A percentile compares a stretch with the other conserved stretches of the same genome.
Evolutionary conservation across 2,797 vertebrate genomes (phyloP).

Genomic region (Pteropus rufus): DNA sequence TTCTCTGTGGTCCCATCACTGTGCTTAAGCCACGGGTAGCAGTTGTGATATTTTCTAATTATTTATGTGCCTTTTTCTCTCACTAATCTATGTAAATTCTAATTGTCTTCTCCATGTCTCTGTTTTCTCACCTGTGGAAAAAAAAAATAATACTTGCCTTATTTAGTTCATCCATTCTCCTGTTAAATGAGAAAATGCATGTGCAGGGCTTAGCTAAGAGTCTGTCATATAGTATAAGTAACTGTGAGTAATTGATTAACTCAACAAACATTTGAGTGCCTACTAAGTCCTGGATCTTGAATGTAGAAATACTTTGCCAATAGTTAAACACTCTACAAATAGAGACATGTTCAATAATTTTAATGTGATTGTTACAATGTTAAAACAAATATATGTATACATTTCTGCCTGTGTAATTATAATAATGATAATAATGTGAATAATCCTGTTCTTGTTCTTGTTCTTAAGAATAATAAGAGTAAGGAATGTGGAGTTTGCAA

Average conservation of each 20-base stretch:
- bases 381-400: background rate
- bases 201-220: background rate
- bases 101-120: background rate
- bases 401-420: conserved; percentile 25
- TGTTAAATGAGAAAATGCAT: background rate
- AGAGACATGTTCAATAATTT: background rate
- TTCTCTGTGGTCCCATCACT: background rate
- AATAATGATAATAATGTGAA: background rate
- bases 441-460: background rate
- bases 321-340: background rate
- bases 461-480: conserved; percentile 22
- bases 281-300: background rate
- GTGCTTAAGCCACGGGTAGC: background rate
- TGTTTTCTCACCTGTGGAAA: background rate
- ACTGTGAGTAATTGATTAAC: background rate
- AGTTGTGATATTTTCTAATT: background rate
- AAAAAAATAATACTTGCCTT: background rate
- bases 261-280: background rate
- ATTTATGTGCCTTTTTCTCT: background rate
- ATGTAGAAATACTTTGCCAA: background rate
- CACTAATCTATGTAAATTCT: background rate
- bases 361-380: background rate
- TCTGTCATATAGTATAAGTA: background rate
- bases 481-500: background rate
- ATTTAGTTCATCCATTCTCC: background rate